phyloP scores from a whole-genome alignment of 2,113 vertebrate species.

The Nannospalax galili region DNA sequence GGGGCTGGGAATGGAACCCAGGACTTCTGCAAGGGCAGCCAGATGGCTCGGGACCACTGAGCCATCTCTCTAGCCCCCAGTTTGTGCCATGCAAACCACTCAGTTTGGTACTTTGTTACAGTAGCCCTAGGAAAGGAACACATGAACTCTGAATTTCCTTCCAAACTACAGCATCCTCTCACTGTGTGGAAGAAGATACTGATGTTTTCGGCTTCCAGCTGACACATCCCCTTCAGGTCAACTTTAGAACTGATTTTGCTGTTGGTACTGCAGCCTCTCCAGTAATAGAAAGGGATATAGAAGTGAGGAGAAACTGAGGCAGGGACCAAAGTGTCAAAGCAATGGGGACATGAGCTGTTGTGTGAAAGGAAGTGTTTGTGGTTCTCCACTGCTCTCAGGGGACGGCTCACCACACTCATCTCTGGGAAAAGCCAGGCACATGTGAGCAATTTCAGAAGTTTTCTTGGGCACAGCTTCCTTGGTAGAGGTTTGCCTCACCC shows the following conservation, averaged over 20 bases:
- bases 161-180: neutral
- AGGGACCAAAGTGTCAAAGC: neutral
- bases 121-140: neutral
- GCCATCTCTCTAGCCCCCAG: too few relatives aligned
- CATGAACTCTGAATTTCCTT: neutral
- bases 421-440: neutral
- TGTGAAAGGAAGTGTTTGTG: fast-evolving
- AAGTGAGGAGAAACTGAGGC: neutral
- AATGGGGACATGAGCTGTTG: neutral
- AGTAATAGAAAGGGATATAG: neutral
- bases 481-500: neutral
- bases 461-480: neutral
- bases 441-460: neutral
- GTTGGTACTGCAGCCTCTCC: neutral
- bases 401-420: neutral
- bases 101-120: neutral
- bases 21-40: too few relatives aligned
- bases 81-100: neutral
- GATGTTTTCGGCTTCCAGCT: neutral
- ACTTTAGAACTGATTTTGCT: neutral
- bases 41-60: too few relatives aligned
- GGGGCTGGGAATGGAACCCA: too few relatives aligned
- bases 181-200: neutral
- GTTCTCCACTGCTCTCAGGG: neutral
- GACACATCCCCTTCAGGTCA: neutral